Evolutionary conservation across 2,113 vertebrate genomes (phyloP).

Genomic region (Corvus hawaiiensis): DNA sequence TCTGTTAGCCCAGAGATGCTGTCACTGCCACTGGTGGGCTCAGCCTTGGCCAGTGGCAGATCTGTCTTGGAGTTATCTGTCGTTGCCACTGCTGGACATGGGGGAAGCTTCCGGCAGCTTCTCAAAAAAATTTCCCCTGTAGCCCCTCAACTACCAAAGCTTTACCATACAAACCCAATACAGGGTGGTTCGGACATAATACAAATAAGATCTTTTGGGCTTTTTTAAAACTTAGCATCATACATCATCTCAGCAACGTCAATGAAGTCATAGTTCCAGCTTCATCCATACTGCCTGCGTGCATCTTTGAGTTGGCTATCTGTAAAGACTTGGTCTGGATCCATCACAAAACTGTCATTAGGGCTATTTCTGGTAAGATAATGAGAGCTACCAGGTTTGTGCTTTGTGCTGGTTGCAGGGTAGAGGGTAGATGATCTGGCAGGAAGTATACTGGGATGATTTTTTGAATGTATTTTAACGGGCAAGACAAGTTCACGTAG

Average conservation of each 20-base stretch:
- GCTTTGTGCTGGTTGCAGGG: neutral
- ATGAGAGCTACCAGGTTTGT: neutral
- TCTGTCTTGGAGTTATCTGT: neutral
- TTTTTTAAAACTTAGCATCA: neutral
- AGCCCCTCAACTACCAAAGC: neutral
- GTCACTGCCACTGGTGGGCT: neutral
- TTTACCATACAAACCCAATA: neutral
- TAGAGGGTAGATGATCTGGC: neutral
- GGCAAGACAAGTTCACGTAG: neutral
- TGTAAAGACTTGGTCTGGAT: neutral
- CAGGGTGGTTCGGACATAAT: neutral
- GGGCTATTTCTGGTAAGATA: neutral
- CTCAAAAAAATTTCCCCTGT: neutral
- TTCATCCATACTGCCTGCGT: neutral
- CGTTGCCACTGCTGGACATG: accelerated
- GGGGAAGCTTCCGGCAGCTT: neutral
- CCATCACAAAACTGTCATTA: neutral
- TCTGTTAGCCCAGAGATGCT: neutral
- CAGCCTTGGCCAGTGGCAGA: neutral
- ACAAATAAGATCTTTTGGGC: neutral
- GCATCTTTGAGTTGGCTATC: neutral
- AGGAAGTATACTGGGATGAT: neutral
- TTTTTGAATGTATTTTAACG: neutral
- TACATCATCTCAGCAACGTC: neutral
- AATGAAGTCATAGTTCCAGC: neutral